A percentile compares a stretch with the other conserved stretches of the same genome.
Conservation (phyloP, 2,113 vertebrate genomes). For the Narcine bancroftii region DNA sequence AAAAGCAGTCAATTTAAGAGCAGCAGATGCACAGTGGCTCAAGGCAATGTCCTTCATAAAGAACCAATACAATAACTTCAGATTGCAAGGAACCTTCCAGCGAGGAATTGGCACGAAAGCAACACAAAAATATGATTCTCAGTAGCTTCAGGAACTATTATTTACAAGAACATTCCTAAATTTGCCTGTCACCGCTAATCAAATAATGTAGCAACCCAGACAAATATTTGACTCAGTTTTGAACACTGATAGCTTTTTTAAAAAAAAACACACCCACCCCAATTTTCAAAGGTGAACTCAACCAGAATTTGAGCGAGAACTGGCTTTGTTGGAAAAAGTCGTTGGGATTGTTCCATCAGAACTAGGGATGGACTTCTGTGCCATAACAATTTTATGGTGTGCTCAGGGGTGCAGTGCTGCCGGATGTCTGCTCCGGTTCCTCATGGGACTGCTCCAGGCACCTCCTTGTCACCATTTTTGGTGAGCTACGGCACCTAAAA, state of each 20-base stretch:
- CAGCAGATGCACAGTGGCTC: neutral
- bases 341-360: too few species aligned
- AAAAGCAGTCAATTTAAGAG: neutral
- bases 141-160: conserved; percentile 1
- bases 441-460: too few species aligned
- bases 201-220: neutral
- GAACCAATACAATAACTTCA: conserved; percentile 14
- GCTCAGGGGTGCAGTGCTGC: too few species aligned
- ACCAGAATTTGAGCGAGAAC: too few species aligned
- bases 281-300: too few species aligned
- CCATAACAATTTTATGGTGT: too few species aligned
- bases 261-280: too few species aligned
- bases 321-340: too few species aligned
- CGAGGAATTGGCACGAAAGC: neutral
- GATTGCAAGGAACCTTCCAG: neutral
- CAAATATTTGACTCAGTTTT: neutral
- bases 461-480: too few species aligned
- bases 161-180: conserved; percentile 11
- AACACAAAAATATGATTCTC: neutral
- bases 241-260: neutral
- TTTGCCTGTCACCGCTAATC: conserved; percentile 22
- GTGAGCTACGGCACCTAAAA: too few species aligned
- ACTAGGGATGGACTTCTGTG: too few species aligned
- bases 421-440: too few species aligned
- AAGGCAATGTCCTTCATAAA: neutral